Evolutionary conservation across 2,797 vertebrate genomes (phyloP).

Genomic region (Esox lucius): DNA sequence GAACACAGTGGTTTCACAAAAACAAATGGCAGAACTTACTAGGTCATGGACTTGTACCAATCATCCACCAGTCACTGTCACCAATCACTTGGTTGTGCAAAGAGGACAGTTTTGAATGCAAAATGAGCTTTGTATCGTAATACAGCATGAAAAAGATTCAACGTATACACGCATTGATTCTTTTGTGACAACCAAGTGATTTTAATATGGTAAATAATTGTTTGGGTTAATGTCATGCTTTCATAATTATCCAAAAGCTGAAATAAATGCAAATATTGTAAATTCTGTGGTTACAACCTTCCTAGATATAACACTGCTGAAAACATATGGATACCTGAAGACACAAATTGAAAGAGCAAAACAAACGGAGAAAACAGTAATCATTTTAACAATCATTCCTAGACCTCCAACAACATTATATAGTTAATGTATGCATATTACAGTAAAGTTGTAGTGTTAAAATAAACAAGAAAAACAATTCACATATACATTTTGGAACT

Average conservation of each 20-base stretch:
- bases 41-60: slow-evolving; percentile 12
- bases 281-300: neutral
- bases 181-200: slow-evolving; percentile 13
- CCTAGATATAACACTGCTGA: neutral
- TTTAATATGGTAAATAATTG: neutral
- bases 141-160: slow-evolving; percentile 20
- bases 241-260: neutral
- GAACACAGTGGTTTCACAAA: slow-evolving; percentile 17
- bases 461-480: neutral
- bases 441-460: neutral
- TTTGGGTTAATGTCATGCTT: neutral
- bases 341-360: neutral
- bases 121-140: slow-evolving; percentile 24
- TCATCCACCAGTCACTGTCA: slow-evolving; percentile 12
- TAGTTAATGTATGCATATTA: neutral
- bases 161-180: neutral
- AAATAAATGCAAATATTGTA: neutral
- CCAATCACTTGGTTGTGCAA: slow-evolving; percentile 39
- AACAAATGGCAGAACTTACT: slow-evolving; percentile 19
- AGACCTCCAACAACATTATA: neutral
- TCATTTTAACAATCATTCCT: neutral
- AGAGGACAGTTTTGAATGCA: slow-evolving; percentile 4
- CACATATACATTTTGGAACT: neutral
- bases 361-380: neutral
- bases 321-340: neutral